Conservation (phyloP, 2,797 vertebrate genomes). For the Ispidina picta region DNA sequence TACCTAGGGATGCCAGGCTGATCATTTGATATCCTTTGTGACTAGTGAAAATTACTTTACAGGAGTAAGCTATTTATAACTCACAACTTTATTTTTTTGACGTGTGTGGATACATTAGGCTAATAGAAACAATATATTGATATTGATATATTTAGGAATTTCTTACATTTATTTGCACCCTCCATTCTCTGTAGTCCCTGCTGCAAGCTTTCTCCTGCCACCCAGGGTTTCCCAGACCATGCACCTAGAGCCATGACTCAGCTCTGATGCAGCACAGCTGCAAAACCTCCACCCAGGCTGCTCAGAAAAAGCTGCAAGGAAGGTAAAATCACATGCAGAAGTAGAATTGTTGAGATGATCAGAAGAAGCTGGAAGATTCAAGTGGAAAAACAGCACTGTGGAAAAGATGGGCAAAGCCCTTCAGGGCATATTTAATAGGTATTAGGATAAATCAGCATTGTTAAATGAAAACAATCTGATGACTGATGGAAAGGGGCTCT, state of each 20-base stretch:
- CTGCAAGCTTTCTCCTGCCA: neutral
- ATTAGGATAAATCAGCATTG: neutral
- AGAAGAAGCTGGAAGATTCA: neutral
- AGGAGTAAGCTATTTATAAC: neutral
- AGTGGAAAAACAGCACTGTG: neutral
- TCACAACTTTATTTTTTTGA: neutral
- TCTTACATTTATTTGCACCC: neutral
- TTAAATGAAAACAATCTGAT: neutral
- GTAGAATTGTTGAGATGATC: neutral
- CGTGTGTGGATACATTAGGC: neutral
- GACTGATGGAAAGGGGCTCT: neutral
- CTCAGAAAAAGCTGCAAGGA: neutral
- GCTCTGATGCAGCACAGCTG: neutral
- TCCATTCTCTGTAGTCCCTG: neutral
- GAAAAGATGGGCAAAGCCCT: neutral
- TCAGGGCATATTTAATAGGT: neutral
- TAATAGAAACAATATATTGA: neutral
- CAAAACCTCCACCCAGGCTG: neutral
- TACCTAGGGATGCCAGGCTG: neutral
- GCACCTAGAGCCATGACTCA: neutral
- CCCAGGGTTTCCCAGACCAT: rapidly evolving
- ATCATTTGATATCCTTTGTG: neutral
- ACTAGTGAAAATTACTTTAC: neutral
- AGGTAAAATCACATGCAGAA: neutral
- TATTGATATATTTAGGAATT: neutral